A percentile compares a stretch with the other conserved stretches of the same genome.
Conservation (phyloP, 2,888 invertebrate species). For the Unio pictorum region DNA sequence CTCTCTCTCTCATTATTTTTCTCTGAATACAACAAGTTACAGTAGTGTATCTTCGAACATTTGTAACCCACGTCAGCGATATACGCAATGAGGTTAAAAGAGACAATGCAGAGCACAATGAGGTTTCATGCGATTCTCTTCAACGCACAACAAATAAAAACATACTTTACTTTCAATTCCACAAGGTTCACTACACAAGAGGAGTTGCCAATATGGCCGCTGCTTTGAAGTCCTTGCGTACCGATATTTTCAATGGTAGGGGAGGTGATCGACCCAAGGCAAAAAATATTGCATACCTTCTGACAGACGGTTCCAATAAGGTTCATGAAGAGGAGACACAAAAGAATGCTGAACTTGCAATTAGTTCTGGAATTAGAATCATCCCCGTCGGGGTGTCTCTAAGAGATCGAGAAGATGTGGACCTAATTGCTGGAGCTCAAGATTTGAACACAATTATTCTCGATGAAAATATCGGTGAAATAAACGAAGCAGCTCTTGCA, state of each 20-base stretch:
- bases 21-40: no score
- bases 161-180: no score
- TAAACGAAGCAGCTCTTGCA: slow-evolving; percentile 32
- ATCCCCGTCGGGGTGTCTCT: slow-evolving; percentile 62
- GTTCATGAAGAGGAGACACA: slow-evolving; percentile 55
- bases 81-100: no score
- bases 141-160: no score
- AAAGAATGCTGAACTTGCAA: slow-evolving; percentile 60
- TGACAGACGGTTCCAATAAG: slow-evolving; percentile 64
- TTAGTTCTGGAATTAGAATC: slow-evolving; percentile 57
- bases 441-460: slow-evolving; percentile 50
- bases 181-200: slow-evolving; percentile 49
- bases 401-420: slow-evolving; percentile 51
- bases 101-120: no score
- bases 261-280: slow-evolving; percentile 57
- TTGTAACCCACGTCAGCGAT: no score
- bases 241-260: slow-evolving; percentile 53
- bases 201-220: slow-evolving; percentile 65
- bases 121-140: no score
- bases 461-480: slow-evolving; percentile 35
- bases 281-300: slow-evolving; percentile 60
- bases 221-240: slow-evolving; percentile 52
- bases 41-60: no score
- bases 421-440: slow-evolving; percentile 55
- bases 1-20: no score